Conservation (phyloP, 2,113 vertebrate genomes). For the Phaethornis superciliosus region DNA sequence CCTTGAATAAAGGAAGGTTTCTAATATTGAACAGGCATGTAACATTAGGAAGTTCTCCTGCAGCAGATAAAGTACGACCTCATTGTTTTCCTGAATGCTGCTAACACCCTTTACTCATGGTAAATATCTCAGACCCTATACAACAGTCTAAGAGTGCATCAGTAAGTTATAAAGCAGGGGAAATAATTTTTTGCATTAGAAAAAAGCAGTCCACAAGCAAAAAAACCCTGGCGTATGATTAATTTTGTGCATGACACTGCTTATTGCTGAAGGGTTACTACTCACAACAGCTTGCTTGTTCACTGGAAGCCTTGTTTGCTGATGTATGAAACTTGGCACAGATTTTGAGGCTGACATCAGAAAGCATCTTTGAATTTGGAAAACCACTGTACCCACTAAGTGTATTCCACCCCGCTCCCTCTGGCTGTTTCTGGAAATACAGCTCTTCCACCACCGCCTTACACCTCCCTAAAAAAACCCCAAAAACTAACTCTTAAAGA, state of each 20-base stretch:
- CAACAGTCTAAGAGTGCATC: background rate
- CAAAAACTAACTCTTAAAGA: background rate
- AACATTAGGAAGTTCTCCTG: background rate
- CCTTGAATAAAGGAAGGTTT: background rate
- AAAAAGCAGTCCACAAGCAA: background rate
- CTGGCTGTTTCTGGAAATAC: slow-evolving; percentile 11
- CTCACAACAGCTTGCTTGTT: slow-evolving; percentile 48
- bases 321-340: slow-evolving; percentile 49
- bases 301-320: slow-evolving; percentile 29
- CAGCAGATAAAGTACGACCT: background rate
- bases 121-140: background rate
- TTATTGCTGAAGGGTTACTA: slow-evolving; percentile 27
- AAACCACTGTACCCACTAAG: slow-evolving; percentile 3
- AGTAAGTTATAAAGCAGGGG: background rate
- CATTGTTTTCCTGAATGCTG: background rate
- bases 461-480: background rate
- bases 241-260: slow-evolving; percentile 2
- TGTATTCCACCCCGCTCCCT: background rate
- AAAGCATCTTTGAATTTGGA: background rate
- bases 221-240: background rate
- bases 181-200: background rate
- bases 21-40: background rate
- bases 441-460: background rate
- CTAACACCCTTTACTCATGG: background rate
- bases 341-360: background rate